A percentile compares a stretch with the other conserved stretches of the same genome.
These are phyloP conservation scores for Ectemnius continuus DNA, from an alignment of 2,888 invertebrate genomes.

Conservation along the genomic window DNA sequence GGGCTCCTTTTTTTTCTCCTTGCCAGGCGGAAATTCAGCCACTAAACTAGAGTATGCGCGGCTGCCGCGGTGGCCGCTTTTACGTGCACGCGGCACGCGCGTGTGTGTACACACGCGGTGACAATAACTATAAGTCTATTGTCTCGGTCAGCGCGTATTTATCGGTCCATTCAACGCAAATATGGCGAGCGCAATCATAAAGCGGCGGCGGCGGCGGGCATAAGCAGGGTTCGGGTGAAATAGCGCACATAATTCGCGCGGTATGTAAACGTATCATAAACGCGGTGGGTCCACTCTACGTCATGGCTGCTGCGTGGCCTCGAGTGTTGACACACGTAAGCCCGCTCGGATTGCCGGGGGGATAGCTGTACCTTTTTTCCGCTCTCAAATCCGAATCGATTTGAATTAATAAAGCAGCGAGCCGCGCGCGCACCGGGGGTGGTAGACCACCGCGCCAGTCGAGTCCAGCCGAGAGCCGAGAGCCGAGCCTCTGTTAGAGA, in stretches of 20 bases:
- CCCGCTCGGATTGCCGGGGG: background rate
- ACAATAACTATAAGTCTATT: constrained; percentile 66
- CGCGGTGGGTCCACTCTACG: constrained; percentile 48
- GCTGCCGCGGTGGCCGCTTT: constrained; percentile 25
- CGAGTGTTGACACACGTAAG: constrained; percentile 22
- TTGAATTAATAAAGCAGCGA: constrained; percentile 26
- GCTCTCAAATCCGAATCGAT: constrained; percentile 23
- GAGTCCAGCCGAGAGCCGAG: no score
- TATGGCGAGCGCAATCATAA: constrained; percentile 61
- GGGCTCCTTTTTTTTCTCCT: constrained; percentile 25
- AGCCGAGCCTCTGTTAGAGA: no score
- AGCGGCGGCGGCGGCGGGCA: constrained; percentile 40
- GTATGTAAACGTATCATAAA: constrained; percentile 40
- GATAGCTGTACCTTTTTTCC: constrained; percentile 1
- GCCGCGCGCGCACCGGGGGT: background rate
- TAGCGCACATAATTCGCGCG: constrained; percentile 58
- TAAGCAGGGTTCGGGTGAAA: constrained; percentile 50
- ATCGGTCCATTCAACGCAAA: constrained; percentile 65
- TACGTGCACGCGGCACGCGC: constrained; percentile 16
- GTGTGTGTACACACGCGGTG: constrained; percentile 40
- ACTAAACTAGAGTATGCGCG: constrained; percentile 54
- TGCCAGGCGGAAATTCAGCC: constrained; percentile 50
- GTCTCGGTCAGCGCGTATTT: constrained; percentile 58
- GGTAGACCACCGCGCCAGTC: constrained; percentile 1
- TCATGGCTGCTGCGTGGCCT: constrained; percentile 25